Evolutionary conservation across 2,797 vertebrate species (phyloP).

Genomic region (Gymnopithys bicolor): DNA sequence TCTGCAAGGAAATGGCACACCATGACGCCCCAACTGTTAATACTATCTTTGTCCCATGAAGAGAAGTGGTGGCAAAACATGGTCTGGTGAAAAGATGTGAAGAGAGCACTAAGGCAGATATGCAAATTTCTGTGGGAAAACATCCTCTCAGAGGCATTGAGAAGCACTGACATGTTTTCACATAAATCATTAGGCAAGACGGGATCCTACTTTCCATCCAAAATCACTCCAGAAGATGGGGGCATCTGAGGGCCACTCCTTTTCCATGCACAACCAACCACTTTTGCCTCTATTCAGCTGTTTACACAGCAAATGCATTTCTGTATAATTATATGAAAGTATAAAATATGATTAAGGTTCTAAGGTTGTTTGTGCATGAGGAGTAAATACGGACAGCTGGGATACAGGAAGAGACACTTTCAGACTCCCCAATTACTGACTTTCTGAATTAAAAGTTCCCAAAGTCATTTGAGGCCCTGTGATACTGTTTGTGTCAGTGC

Average conservation of each 20-base stretch:
- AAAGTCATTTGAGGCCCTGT: neutral
- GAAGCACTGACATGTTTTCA: conserved; percentile 34
- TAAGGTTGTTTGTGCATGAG: neutral
- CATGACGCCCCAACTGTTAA: neutral
- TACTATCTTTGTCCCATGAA: neutral
- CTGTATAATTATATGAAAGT: neutral
- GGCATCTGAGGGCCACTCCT: neutral
- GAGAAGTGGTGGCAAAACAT: neutral
- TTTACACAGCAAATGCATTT: neutral
- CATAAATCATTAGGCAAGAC: conserved; percentile 30
- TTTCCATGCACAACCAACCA: neutral
- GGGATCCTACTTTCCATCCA: neutral
- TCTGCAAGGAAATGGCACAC: neutral
- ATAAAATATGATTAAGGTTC: neutral
- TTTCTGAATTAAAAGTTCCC: neutral
- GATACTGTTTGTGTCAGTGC: neutral
- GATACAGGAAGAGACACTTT: neutral
- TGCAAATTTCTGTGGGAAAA: conserved; percentile 63
- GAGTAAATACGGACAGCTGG: neutral
- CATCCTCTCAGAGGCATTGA: neutral
- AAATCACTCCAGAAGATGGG: neutral
- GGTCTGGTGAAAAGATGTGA: neutral
- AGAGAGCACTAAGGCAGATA: neutral
- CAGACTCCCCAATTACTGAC: neutral
- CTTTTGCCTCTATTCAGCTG: neutral